Base-by-base conservation (phyloP, 2,113 vertebrate genomes). In the Gambusia holbrooki region DNA sequence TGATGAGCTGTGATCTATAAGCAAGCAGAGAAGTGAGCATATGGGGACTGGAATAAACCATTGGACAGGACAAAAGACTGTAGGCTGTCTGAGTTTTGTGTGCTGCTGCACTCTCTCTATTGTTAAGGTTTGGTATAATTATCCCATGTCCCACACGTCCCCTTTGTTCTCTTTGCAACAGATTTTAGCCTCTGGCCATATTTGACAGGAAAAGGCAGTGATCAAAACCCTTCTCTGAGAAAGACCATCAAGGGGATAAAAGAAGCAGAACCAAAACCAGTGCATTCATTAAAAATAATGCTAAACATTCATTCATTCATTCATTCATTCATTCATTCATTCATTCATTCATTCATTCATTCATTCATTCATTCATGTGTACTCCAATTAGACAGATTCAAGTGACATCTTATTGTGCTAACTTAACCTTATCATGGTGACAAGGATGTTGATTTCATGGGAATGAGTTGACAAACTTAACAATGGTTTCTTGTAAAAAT, bases 21-120 rank as follows among this genome's bases (percentile, higher is more conserved):
- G 86, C 84, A 66, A 70, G 82, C 72, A 74, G 77, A 86, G 88
- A 90, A 75, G 87, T 89, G 89, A 91, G 75, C 91, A 93, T 91
- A 92, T 93, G 92, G 92, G 84, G 89, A 77, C 84, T 88, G 84
- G 87, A 89, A 91, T 66, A 82, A 83, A 89, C 54, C 81, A 80
- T 81, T 80, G 77, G 74, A 73, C 78, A 69, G 81, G 87, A 93
- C 91, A 93, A 93, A 90, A 78, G 81, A 64, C 77, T 69, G 88
- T 81, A 62, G 77, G 74, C 70, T 77, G 83, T 86, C 79, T 83
- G 90, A 78, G 81, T 61, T 76, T 90, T 79, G 15, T 4, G n/a
- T 37, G 63, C 69, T 70, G 27, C 32, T 70, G 66, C 70, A 64
- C 79, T 83, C 76, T 83, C 77, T 82, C 84, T 80, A 88, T 90